Evolutionary conservation across 2,797 vertebrate genomes (phyloP), one percentile per base, ranked within the genome.

Genomic region (Phataginus tricuspis): DNA sequence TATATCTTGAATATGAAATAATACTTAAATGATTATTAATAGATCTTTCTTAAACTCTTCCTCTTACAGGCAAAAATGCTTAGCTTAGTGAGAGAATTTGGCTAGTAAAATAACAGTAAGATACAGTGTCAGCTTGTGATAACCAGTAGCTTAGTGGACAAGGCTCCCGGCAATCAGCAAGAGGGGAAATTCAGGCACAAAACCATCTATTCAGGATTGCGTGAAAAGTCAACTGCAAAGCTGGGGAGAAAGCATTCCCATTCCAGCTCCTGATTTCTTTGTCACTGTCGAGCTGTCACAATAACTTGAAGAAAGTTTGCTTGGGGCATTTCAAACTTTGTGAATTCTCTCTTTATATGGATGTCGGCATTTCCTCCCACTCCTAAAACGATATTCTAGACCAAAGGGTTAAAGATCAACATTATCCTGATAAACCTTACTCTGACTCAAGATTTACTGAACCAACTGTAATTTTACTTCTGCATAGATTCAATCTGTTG

Each of bases 401-500:
- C 7, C 34, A 34, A 90, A 57, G 66, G 88, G 79, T 91, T 96
- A 91, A 95, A 91, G 79, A 94, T 79, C 61, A 89, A 5, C 75
- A 25, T 61, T 84, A 89, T 45, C 64, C 59, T 19, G 42, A 71
- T 75, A 90, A 75, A 61, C 91, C 96, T 93, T 61, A 75, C 84
- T 90, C 78, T 42, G 45, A 95, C 89, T 94, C 80, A 71, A 88
- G 93, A 93, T 97, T 97, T 93, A 94, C 91, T 97, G 94, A 94
- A 90, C 86, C 61, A 86, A 75, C 86, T 93, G 75, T 96, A 57
- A 82, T 97, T 96, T 96, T 83, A 90, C 68, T 64, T n/a, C 86
- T 34, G 68, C 90, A 93, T 80, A 94, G 92, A 97, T 96, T 97
- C 96, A 95, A 90, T 97, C 96, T 95, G 92, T 90, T 86, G 51